These are phyloP conservation scores for Pica pica DNA, from an alignment of 2,113 vertebrate species.

Conservation along the genomic window DNA sequence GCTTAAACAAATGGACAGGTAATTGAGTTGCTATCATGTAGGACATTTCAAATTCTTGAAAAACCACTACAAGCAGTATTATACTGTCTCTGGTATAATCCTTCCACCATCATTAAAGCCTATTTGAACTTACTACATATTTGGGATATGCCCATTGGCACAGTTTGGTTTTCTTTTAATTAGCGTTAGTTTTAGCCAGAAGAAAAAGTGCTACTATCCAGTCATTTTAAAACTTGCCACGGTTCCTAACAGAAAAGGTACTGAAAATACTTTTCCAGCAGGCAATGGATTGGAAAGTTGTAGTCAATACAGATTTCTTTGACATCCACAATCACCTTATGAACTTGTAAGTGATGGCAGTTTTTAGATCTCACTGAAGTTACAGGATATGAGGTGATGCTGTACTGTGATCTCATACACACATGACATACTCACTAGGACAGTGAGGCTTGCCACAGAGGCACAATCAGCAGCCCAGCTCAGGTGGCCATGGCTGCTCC, in stretches of 20 bases:
- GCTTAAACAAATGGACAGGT: neutral
- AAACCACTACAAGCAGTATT: neutral
- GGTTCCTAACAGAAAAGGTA: neutral
- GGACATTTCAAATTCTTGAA: neutral
- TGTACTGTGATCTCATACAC: neutral
- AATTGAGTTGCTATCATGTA: neutral
- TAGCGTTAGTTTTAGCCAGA: neutral
- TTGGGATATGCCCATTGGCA: neutral
- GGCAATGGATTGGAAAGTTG: neutral
- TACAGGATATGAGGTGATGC: neutral
- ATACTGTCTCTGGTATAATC: neutral
- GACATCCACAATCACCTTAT: neutral
- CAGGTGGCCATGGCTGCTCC: neutral
- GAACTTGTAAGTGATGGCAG: neutral
- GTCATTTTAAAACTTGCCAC: neutral
- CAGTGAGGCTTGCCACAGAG: neutral
- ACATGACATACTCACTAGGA: accelerated
- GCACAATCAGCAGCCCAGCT: neutral
- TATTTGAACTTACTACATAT: neutral
- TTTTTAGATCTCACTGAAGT: neutral
- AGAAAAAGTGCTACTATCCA: neutral
- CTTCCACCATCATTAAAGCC: neutral
- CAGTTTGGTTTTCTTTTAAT: neutral
- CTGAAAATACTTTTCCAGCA: neutral
- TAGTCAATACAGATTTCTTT: neutral